A percentile compares a stretch with the other conserved stretches of the same genome.
Evolutionary conservation across 2,113 vertebrate species (phyloP).

Genomic region (Noctilio leporinus): DNA sequence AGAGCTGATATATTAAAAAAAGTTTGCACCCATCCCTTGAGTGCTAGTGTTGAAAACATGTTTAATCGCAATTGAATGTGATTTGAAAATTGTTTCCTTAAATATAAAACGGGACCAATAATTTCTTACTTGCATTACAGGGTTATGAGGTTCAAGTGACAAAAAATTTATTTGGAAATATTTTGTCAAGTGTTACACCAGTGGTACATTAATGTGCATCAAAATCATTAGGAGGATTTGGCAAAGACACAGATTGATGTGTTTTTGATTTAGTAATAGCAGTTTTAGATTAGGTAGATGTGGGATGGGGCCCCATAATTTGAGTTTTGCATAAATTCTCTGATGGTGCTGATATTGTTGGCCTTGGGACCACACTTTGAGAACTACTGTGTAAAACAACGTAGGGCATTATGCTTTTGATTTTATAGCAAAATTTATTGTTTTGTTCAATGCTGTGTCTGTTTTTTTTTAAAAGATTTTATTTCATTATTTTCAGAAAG

Average conservation of each 20-base stretch:
- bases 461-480: too few relatives aligned
- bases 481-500: too few relatives aligned
- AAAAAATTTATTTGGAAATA: background rate
- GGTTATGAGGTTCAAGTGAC: background rate
- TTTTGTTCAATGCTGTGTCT: background rate
- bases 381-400: background rate
- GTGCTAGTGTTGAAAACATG: background rate
- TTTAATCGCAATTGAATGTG: background rate
- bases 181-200: background rate
- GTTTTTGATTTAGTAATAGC: background rate
- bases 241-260: background rate
- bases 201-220: background rate
- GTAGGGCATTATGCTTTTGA: background rate
- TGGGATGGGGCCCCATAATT: background rate
- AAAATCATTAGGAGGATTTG: background rate
- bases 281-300: background rate
- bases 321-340: background rate
- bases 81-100: slow-evolving; percentile 4
- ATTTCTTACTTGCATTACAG: background rate
- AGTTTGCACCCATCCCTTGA: background rate
- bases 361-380: background rate
- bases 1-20: background rate
- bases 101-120: background rate
- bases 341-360: background rate
- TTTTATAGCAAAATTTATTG: background rate